phyloP scores from a whole-genome alignment of 2,113 vertebrate genomes.

The Clarias macrocephalus region DNA sequence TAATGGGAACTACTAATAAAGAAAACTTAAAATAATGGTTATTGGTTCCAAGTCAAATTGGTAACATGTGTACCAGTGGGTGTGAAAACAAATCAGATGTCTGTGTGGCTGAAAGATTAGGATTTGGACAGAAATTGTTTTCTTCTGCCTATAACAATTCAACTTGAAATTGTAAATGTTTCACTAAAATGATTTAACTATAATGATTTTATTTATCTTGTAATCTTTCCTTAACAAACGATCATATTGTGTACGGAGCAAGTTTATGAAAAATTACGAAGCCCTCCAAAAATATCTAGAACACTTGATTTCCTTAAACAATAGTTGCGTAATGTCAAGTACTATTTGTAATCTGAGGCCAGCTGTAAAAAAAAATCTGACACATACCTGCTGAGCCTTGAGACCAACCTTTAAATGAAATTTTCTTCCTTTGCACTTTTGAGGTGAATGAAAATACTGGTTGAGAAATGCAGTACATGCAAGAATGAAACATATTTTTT shows the following conservation, averaged over 20 bases:
- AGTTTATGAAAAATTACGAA: background rate
- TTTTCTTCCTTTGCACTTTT: background rate
- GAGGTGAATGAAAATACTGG: background rate
- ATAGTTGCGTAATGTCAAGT: no score
- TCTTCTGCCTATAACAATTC: background rate
- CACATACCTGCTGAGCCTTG: background rate
- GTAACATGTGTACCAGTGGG: background rate
- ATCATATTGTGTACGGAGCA: background rate
- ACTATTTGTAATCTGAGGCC: background rate
- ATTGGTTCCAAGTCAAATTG: background rate
- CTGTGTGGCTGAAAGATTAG: background rate
- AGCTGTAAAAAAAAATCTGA: background rate
- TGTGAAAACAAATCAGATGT: background rate
- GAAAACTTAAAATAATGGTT: background rate
- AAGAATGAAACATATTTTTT: background rate
- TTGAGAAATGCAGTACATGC: background rate
- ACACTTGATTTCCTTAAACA: background rate
- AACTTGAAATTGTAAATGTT: background rate
- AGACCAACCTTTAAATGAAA: background rate
- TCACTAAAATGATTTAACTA: background rate
- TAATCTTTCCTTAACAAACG: background rate
- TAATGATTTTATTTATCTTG: background rate
- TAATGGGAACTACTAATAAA: background rate
- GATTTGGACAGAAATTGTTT: background rate
- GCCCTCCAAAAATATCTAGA: background rate